These are phyloP conservation scores for Lepidotrigona ventralis DNA, from an alignment of 1,140 invertebrate genomes.

Conservation along the genomic window DNA sequence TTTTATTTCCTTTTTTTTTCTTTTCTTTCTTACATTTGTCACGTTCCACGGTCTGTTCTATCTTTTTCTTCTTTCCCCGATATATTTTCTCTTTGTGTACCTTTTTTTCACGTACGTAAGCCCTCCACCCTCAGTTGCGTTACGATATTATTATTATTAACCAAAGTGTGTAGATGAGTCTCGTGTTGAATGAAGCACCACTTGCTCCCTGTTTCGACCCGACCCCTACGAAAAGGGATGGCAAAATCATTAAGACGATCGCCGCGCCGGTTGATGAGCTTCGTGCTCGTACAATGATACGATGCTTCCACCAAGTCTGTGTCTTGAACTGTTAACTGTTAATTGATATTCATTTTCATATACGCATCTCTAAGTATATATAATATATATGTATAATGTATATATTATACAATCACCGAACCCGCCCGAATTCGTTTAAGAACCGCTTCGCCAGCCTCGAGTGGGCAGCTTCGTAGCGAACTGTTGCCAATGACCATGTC, in stretches of 20 bases:
- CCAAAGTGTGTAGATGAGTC: constrained; percentile 76
- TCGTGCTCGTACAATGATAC: constrained; percentile 16
- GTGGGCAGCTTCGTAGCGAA: constrained; percentile 77
- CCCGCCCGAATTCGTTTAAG: constrained; percentile 42
- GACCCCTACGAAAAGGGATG: constrained; percentile 79
- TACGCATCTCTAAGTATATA: constrained; percentile 27
- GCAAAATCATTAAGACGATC: constrained; percentile 67
- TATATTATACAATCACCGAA: constrained; percentile 49
- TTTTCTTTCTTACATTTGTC: neutral
- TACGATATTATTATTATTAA: constrained; percentile 60
- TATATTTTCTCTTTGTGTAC: constrained; percentile 44
- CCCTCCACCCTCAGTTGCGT: constrained; percentile 27
- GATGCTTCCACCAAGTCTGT: constrained; percentile 31
- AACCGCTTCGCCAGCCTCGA: constrained; percentile 73
- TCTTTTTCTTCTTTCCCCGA: neutral
- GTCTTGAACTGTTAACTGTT: constrained; percentile 11
- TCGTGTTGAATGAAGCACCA: constrained; percentile 76
- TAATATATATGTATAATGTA: constrained; percentile 25
- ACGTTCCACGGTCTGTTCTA: constrained; percentile 13
- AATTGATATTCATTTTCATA: constrained; percentile 53
- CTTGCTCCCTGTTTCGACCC: constrained; percentile 71
- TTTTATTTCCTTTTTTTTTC: constrained; percentile 27
- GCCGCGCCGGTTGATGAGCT: neutral
- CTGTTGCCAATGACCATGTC: constrained; percentile 76
- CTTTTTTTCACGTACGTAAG: constrained; percentile 19